Evolutionary conservation across 2,797 vertebrate genomes (phyloP), one percentile per base, ranked within the genome.

Genomic region (Oryzias sinensis): DNA sequence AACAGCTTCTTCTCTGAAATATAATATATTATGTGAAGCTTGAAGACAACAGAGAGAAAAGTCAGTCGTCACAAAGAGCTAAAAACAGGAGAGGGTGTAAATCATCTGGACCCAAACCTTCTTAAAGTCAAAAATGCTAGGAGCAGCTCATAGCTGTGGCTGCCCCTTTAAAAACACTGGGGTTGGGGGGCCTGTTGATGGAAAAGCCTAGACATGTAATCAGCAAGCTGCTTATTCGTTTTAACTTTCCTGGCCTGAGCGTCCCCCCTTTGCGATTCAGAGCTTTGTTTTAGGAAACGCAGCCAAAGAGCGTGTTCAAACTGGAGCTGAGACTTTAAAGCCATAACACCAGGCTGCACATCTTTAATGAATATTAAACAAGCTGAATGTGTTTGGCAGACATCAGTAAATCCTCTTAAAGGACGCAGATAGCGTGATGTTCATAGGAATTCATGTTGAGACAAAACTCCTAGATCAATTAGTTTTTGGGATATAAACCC

Each of bases 181-280:
- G 77, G 45, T 5, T 11, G 45, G 43, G 45, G 61, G 75, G 62
- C 43, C 46, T 54, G 76, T 48, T 74, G 80, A 72, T 84, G 77
- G 81, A 86, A 82, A 84, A 79, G 82, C 80, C 69, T 33, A 82
- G 76, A 84, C 88, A 53, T 84, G 86, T 82, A 84, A 84, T 88
- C 80, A 82, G 65, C 47, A 13, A 74, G 71, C 79, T 75, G 53
- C 80, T 85, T 73, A 78, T 81, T 84, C 72, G 70, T 66, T 79
- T 77, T 57, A 77, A 75, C 65, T 81, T 84, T 86, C 83, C 79
- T 77, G 80, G 79, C 86, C 81, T 1, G 43, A 24, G 48, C 52
- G 56, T 63, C 53, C 56, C 17, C 50, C 51, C 18, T 69, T 65
- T 73, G 7, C 78, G 70, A 65, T 43, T 33, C 70, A 29, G 53